A percentile compares a stretch with the other conserved stretches of the same genome.
These are phyloP conservation scores for Mythimna loreyi DNA, from an alignment of 2,888 invertebrate genomes.

Conservation along the genomic window DNA sequence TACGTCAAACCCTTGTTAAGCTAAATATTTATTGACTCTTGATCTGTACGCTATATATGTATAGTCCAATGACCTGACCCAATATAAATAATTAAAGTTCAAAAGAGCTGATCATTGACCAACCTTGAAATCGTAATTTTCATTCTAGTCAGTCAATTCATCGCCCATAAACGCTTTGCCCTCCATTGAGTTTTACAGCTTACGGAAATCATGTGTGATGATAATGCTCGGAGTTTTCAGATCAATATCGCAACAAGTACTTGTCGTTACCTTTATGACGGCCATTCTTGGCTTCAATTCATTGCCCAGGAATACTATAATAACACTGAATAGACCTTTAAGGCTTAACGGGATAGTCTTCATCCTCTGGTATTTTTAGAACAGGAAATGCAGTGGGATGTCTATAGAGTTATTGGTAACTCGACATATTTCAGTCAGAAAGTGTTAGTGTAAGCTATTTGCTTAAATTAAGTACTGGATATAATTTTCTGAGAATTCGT, in stretches of 20 bases:
- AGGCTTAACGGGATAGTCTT: neutral
- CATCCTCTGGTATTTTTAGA: conserved; percentile 3
- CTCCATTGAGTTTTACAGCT: conserved; percentile 23
- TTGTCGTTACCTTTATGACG: conserved; percentile 28
- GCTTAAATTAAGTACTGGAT: too few relatives aligned
- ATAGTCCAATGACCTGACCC: neutral
- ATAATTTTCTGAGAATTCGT: too few relatives aligned
- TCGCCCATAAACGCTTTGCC: neutral
- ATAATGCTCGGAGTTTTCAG: conserved; percentile 16
- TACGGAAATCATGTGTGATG: conserved; percentile 30
- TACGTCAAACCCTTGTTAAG: conserved; percentile 9
- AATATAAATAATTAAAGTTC: neutral
- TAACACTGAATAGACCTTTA: conserved; percentile 25
- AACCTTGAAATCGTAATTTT: conserved; percentile 5
- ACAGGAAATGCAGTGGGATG: neutral
- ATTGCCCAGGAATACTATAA: conserved; percentile 15
- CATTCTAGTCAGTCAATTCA: conserved; percentile 15
- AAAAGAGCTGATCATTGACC: neutral
- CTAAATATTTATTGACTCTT: neutral
- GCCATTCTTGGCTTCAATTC: conserved; percentile 14
- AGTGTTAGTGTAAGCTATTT: too few relatives aligned
- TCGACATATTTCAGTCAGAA: too few relatives aligned
- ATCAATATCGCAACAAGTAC: conserved; percentile 29
- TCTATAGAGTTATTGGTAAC: too few relatives aligned
- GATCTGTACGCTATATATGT: too few relatives aligned